These are phyloP conservation scores for Coleophora flavipennella DNA, from an alignment of 2,888 invertebrate genomes.

Conservation along the genomic window DNA sequence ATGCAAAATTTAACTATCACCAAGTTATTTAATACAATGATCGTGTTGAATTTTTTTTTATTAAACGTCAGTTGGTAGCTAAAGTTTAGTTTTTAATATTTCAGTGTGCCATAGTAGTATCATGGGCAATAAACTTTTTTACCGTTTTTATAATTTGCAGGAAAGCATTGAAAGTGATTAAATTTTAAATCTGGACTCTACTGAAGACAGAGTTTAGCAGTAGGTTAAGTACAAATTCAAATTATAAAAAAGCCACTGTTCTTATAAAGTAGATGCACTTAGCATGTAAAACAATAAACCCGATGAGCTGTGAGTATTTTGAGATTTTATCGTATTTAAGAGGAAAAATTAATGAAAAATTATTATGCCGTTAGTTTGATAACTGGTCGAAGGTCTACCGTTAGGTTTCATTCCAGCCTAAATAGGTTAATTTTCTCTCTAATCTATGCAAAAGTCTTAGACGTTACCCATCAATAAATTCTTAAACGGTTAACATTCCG, in stretches of 20 bases:
- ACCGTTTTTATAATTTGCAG: slow-evolving; percentile 1
- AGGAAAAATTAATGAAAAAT: slow-evolving; percentile 35
- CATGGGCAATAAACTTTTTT: no score
- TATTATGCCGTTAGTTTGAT: slow-evolving; percentile 50
- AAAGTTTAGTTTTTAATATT: slow-evolving; percentile 6
- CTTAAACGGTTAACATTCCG: slow-evolving; percentile 23
- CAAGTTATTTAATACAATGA: slow-evolving; percentile 43
- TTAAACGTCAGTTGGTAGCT: slow-evolving; percentile 4
- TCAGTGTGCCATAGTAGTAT: no score
- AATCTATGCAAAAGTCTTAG: slow-evolving; percentile 50
- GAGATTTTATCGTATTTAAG: slow-evolving; percentile 72
- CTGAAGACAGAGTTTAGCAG: slow-evolving; percentile 46
- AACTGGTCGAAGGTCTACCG: slow-evolving; percentile 46
- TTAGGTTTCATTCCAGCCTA: slow-evolving; percentile 63
- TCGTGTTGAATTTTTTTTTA: slow-evolving; percentile 23
- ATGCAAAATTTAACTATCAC: slow-evolving; percentile 58
- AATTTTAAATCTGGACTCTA: slow-evolving; percentile 35
- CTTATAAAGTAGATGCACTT: slow-evolving; percentile 72
- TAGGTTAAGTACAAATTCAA: slow-evolving; percentile 72
- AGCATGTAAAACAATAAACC: slow-evolving; percentile 70
- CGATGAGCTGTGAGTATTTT: slow-evolving; percentile 72
- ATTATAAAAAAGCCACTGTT: slow-evolving; percentile 70
- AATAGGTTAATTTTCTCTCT: slow-evolving; percentile 54
- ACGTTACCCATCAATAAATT: slow-evolving; percentile 45
- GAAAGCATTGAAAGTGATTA: slow-evolving; percentile 27